Evolutionary conservation across 1,140 invertebrate species (phyloP).

Genomic region (Drosophila bifasciata): DNA sequence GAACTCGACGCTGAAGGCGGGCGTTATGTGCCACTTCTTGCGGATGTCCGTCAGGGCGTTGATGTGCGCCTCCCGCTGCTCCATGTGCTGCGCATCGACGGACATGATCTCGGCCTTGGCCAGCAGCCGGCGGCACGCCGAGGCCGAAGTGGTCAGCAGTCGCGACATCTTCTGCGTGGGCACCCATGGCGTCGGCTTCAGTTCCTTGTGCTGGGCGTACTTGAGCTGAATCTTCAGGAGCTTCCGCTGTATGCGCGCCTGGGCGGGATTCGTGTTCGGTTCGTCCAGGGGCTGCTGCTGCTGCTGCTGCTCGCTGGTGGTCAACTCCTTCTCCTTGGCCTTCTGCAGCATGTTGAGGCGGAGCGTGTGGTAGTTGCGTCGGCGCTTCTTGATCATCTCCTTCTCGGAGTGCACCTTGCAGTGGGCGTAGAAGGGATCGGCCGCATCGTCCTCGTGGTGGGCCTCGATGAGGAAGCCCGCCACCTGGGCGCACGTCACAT

Average conservation of each 20-base stretch:
- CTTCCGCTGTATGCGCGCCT: constrained; percentile 91
- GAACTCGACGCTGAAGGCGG: constrained; percentile 96
- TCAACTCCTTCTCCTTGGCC: constrained; percentile 43
- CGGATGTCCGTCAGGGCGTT: constrained; percentile 92
- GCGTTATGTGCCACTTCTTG: constrained; percentile 97
- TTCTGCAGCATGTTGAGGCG: constrained; percentile 89
- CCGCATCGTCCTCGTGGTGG: constrained; percentile 96
- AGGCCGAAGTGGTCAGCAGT: constrained; percentile 94
- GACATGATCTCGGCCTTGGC: constrained; percentile 96
- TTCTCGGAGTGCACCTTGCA: constrained; percentile 96
- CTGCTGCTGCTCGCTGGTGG: constrained; percentile 78
- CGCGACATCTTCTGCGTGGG: constrained; percentile 97
- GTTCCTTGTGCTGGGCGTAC: constrained; percentile 90
- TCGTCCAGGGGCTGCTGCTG: constrained; percentile 80
- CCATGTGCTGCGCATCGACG: constrained; percentile 90
- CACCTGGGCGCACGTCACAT: constrained; percentile 98
- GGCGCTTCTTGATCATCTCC: constrained; percentile 90
- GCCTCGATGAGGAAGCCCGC: constrained; percentile 96
- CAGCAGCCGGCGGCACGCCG: constrained; percentile 92
- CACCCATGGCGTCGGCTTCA: constrained; percentile 93
- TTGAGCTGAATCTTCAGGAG: constrained; percentile 90
- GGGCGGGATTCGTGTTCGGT: constrained; percentile 86
- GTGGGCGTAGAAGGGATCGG: constrained; percentile 98
- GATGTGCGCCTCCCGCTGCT: constrained; percentile 92
- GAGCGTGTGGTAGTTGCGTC: constrained; percentile 94